These are phyloP conservation scores for Danio aesculapii DNA, from an alignment of 2,797 vertebrate species.

Conservation along the genomic window DNA sequence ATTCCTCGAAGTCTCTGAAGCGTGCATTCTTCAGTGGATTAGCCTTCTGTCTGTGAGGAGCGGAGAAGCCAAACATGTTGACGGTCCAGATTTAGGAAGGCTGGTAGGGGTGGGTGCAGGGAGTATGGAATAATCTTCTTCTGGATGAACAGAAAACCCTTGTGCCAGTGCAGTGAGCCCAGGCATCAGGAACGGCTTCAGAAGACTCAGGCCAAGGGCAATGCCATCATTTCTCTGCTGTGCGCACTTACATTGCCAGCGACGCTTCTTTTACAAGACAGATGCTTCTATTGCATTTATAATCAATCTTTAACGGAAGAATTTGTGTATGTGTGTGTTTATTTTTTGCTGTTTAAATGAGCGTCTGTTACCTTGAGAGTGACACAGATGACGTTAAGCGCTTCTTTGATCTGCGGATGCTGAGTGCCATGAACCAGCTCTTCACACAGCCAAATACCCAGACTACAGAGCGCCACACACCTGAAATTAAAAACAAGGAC, in stretches of 20 bases:
- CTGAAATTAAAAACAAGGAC: constrained; percentile 71
- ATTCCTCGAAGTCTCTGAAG: constrained; percentile 58
- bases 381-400: constrained; percentile 96
- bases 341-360: constrained; percentile 7
- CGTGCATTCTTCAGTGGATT: constrained; percentile 77
- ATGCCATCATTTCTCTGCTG: constrained; percentile 40
- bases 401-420: constrained; percentile 96
- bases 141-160: constrained; percentile 43
- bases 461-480: constrained; percentile 96
- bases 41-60: constrained; percentile 77
- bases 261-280: constrained; percentile 34
- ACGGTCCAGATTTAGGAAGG: constrained; percentile 77
- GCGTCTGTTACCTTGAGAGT: constrained; percentile 89
- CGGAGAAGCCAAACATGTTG: constrained; percentile 80
- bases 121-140: constrained; percentile 65
- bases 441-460: constrained; percentile 98
- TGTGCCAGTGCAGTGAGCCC: constrained; percentile 50
- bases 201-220: constrained; percentile 37
- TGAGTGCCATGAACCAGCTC: constrained; percentile 92
- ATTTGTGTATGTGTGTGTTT: neutral
- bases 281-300: constrained; percentile 21
- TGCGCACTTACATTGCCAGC: constrained; percentile 25
- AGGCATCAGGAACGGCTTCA: constrained; percentile 42
- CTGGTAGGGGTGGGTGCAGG: constrained; percentile 56
- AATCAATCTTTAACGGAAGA: constrained; percentile 33